These are phyloP conservation scores for Virgularia gustaviana DNA, from an alignment of 92 coral and sea anemone species.

Conservation along the genomic window DNA sequence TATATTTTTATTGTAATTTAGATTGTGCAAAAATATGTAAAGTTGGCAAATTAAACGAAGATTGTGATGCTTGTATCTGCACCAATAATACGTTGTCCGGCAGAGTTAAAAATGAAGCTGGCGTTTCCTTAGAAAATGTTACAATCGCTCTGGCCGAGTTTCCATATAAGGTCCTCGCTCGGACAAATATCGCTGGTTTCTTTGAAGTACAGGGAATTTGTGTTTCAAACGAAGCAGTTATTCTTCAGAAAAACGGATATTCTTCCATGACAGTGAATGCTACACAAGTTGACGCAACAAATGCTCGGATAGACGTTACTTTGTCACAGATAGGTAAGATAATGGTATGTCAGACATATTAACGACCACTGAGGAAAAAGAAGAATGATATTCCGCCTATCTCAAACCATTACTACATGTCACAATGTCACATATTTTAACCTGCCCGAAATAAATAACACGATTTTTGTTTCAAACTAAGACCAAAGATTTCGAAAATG, in stretches of 20 bases:
- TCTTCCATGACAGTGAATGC: constrained; percentile 10
- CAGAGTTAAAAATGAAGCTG: constrained; percentile 17
- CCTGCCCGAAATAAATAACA: too few relatives aligned
- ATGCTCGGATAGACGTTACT: constrained; percentile 7
- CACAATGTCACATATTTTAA: too few relatives aligned
- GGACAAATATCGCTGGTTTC: constrained; percentile 36
- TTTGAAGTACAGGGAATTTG: constrained; percentile 43
- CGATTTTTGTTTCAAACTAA: too few relatives aligned
- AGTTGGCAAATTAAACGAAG: constrained; percentile 2
- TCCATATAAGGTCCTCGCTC: constrained; percentile 32
- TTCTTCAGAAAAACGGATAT: constrained; percentile 31
- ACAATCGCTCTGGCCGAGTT: constrained; percentile 43
- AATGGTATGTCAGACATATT: too few relatives aligned
- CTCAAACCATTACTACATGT: too few relatives aligned
- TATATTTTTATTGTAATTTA: not conserved
- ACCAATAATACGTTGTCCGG: constrained; percentile 33
- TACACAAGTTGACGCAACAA: constrained; percentile 1
- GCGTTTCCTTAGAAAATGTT: constrained; percentile 34
- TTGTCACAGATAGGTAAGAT: constrained; percentile 45
- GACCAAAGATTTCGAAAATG: too few relatives aligned
- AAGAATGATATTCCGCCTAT: too few relatives aligned
- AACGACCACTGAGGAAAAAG: too few relatives aligned
- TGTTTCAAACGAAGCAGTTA: constrained; percentile 9
- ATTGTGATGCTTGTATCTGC: constrained; percentile 42
- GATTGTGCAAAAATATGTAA: constrained; percentile 30